These are phyloP conservation scores for Eucidaris tribuloides DNA, from an alignment of 35 echinoderm and acorn worm genomes.

Conservation along the genomic window DNA sequence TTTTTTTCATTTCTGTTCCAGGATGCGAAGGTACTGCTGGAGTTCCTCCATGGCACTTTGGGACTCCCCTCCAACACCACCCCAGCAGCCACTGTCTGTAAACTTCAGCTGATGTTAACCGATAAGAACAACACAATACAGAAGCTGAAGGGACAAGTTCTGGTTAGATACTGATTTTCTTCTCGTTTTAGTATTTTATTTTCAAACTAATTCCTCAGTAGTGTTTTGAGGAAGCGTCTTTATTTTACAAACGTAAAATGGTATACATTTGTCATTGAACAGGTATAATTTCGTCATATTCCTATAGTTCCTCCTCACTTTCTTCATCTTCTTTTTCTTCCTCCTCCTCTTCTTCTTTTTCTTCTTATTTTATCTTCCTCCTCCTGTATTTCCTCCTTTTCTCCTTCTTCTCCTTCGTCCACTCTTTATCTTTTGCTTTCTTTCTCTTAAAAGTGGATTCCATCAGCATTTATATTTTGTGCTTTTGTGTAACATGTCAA, in stretches of 20 bases:
- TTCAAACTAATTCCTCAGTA: neutral
- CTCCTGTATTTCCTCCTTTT: too few species aligned
- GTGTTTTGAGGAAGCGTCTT: neutral
- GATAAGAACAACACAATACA: neutral
- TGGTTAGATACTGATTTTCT: neutral
- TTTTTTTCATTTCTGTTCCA: neutral
- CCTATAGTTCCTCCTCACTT: too few species aligned
- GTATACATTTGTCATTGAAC: neutral
- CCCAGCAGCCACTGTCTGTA: constrained; percentile 13
- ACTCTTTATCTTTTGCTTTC: neutral
- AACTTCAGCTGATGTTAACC: neutral
- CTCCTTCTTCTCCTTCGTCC: neutral
- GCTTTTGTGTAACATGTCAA: too few species aligned
- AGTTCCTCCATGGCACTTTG: constrained; percentile 1
- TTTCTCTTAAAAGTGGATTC: too few species aligned
- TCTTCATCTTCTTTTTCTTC: neutral
- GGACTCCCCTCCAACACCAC: neutral
- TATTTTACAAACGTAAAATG: neutral
- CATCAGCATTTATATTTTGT: neutral
- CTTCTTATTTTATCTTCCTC: too few species aligned
- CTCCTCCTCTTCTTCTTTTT: neutral
- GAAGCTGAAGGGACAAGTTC: neutral
- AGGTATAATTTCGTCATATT: neutral
- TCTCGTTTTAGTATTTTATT: neutral
- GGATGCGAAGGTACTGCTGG: neutral